Evolutionary conservation across 2,113 vertebrate species (phyloP).

Genomic region (Vulpes ferrilata): DNA sequence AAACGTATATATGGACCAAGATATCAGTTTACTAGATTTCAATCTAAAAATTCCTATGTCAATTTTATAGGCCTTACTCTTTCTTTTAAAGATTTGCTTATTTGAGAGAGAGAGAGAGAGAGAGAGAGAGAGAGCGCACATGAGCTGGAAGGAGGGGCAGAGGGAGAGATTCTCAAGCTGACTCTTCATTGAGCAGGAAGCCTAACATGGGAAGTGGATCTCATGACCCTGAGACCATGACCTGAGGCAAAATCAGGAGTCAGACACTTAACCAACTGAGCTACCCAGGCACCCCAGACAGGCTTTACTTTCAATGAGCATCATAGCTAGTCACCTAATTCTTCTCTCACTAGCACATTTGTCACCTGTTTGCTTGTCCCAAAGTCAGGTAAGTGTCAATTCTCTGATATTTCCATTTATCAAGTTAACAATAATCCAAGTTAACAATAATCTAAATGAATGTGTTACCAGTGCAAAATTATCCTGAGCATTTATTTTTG

Average conservation of each 20-base stretch:
- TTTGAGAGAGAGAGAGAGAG: neutral
- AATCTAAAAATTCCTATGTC: neutral
- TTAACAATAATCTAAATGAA: neutral
- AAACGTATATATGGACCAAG: neutral
- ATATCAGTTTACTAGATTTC: neutral
- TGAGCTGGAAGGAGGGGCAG: neutral
- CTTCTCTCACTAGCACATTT: neutral
- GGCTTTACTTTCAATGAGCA: neutral
- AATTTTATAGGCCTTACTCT: neutral
- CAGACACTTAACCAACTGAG: neutral
- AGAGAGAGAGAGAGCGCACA: no score
- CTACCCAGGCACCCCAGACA: neutral
- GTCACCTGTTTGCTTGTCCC: neutral
- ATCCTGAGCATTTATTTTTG: neutral
- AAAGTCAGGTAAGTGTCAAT: neutral
- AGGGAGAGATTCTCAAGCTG: neutral
- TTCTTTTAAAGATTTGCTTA: neutral
- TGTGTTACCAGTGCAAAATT: neutral
- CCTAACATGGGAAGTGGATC: neutral
- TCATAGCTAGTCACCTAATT: neutral
- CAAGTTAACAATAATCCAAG: neutral
- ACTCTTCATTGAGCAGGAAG: neutral
- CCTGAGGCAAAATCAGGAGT: neutral
- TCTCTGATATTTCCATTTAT: neutral
- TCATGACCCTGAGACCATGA: neutral